phyloP scores from a whole-genome alignment of 2,113 vertebrate species.

The Otus sunia region DNA sequence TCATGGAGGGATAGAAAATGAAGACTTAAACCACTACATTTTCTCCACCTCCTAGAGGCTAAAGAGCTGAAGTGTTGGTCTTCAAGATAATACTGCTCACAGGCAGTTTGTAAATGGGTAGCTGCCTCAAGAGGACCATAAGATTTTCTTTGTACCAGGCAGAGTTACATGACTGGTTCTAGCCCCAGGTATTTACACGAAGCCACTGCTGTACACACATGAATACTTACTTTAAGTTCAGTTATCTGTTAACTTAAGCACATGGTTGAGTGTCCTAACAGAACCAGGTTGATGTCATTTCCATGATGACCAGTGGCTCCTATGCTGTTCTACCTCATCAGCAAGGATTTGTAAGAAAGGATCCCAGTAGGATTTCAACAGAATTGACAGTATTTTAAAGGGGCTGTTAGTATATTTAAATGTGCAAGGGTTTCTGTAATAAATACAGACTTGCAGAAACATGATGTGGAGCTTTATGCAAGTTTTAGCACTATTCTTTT shows the following conservation, averaged over 20 bases:
- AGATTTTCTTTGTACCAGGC: background rate
- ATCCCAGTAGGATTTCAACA: background rate
- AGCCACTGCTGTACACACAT: background rate
- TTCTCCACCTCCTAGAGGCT: background rate
- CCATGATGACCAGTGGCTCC: background rate
- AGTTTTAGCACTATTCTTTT: background rate
- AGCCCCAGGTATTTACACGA: background rate
- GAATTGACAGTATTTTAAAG: background rate
- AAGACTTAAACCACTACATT: background rate
- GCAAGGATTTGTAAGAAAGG: background rate
- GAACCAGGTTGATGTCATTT: background rate
- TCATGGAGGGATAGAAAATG: background rate
- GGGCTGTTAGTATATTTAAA: background rate
- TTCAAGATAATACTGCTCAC: accelerated
- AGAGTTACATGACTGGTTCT: background rate
- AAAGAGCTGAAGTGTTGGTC: background rate
- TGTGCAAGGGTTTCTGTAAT: background rate
- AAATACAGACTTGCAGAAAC: background rate
- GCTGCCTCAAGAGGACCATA: background rate
- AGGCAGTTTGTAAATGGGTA: background rate
- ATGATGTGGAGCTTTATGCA: background rate
- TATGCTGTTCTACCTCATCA: background rate
- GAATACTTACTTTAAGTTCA: background rate
- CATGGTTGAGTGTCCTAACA: background rate
- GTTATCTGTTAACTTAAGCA: background rate